Base-by-base conservation (phyloP, 2,888 invertebrate genomes). In the Agrochola lota region DNA sequence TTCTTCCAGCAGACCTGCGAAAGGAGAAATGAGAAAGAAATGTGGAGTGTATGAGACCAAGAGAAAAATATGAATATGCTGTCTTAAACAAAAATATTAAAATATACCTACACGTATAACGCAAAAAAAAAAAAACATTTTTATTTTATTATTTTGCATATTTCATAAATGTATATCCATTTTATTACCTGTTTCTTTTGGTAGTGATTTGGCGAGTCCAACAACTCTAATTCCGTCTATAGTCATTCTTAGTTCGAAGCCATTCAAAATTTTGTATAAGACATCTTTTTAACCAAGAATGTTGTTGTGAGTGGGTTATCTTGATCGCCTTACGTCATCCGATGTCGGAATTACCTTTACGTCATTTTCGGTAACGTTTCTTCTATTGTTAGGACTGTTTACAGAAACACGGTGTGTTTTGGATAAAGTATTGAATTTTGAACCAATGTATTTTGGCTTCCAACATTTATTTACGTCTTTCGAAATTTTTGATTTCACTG, bases 301-400 rank as follows among this genome's bases (percentile, higher is more conserved):
- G 69, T 57, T 60, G 63, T 66, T 71, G 66, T 77, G 76, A 78
- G 80, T 78, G 77, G 80, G 76, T 77, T 85, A 81, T 80, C 83
- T 85, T 77, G 77, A 78, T 83, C 66, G 66, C 23, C 60, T 85
- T 78, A 83, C 79, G 79, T 85, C 87, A 85, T 73, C 64, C 46
- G 20, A 74, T 78, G 77, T 76, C 35, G 76, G 77, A 86, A 84
- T 87, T 76, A 66, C 40, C 76, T 84, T 70, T 74, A 70, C 76
- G 68, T 83, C 76, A 86, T 78, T 79, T 86, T 74, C 23, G 66
- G 66, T 74, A 78, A 73, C 26, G 40, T 74, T 71, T 80, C 57
- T 62, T 71, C 62, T 83, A 72, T 83, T 83, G 71, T 72, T 75
- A 55, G 64, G 43, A 63, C 43, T 64, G n/a, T 74, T 71, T 64